A percentile compares a stretch with the other conserved stretches of the same genome.
Conservation (phyloP, 2,797 vertebrate genomes). For the Sarcophilus harrisii region DNA sequence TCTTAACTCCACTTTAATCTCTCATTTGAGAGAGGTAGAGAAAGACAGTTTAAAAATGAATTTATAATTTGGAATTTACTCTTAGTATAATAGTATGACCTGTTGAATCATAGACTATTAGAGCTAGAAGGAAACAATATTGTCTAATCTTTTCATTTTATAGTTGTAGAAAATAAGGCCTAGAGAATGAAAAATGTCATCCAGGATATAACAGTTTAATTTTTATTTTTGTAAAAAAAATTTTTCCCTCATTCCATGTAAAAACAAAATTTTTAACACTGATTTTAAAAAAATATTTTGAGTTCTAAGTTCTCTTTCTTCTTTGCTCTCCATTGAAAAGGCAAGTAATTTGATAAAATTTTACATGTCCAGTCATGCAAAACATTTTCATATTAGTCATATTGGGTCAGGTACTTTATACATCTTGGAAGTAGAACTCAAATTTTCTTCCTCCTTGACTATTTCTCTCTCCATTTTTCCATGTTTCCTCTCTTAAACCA, state of each 20-base stretch:
- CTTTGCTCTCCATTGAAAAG: not conserved
- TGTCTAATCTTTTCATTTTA: not conserved
- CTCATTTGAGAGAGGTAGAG: conserved; percentile 16
- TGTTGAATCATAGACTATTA: not conserved
- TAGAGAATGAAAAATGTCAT: not conserved
- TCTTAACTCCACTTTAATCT: conserved; percentile 7
- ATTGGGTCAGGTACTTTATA: not conserved
- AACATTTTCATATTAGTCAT: not conserved
- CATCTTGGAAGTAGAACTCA: not conserved
- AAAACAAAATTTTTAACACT: not conserved
- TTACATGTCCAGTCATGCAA: not conserved
- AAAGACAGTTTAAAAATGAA: not conserved
- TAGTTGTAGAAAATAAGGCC: not conserved
- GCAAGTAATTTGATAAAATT: not conserved
- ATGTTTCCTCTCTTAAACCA: not conserved
- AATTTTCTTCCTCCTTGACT: not conserved
- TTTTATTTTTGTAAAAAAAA: not conserved
- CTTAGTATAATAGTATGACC: not conserved
- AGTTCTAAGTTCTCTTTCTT: not conserved
- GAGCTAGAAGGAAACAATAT: not conserved
- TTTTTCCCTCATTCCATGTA: not conserved
- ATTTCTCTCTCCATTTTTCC: not conserved
- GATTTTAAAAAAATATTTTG: not conserved
- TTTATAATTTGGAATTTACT: not conserved
- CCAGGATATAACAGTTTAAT: not conserved